phyloP scores from a whole-genome alignment of 2,797 vertebrate genomes.

The Spheniscus humboldti region DNA sequence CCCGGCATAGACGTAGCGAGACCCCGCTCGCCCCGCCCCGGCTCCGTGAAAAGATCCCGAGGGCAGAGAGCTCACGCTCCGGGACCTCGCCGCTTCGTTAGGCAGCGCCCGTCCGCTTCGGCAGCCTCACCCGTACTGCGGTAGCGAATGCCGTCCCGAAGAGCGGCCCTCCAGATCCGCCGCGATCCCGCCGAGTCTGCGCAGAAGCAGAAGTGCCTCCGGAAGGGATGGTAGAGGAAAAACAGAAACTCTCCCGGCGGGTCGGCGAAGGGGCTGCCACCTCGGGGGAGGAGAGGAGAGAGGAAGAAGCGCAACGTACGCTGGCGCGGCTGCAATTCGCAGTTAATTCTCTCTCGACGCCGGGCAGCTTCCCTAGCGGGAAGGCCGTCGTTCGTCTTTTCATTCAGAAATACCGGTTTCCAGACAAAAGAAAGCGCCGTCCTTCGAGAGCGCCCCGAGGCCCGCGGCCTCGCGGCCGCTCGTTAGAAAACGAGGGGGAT shows the following conservation, averaged over 20 bases:
- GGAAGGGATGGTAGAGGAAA: not conserved
- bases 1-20: fast-evolving
- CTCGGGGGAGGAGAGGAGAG: not conserved
- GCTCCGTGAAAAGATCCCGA: no score
- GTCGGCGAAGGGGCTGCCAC: not conserved
- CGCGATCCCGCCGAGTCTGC: not conserved
- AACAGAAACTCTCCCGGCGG: not conserved
- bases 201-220: not conserved
- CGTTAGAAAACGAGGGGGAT: no score
- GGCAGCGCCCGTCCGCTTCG: not conserved
- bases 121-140: not conserved
- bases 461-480: not conserved
- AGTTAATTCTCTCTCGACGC: not conserved
- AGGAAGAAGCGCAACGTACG: not conserved
- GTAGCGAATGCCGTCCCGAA: not conserved
- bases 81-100: not conserved
- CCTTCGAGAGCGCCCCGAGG: not conserved
- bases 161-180: not conserved
- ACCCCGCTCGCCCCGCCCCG: no score
- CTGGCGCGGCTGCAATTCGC: no score
- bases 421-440: no score
- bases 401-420: not conserved
- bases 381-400: fast-evolving
- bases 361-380: not conserved
- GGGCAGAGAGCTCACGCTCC: not conserved